Percentiles rank a stretch among this genome's conserved stretches.
Conservation (phyloP, 2,113 vertebrate species). For the Pungitius pungitius region DNA sequence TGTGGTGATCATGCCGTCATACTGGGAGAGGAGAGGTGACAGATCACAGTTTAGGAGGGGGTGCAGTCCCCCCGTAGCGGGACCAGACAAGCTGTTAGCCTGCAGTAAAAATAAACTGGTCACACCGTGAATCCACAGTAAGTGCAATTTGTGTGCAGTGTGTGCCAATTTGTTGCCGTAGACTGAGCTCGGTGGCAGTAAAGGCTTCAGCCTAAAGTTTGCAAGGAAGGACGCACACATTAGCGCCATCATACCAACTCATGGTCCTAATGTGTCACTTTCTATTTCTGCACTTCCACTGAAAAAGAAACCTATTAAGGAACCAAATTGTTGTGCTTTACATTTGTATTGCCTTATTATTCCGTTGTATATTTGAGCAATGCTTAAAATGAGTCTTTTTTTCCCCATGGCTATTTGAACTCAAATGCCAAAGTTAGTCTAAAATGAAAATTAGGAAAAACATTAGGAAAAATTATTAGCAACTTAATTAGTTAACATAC, state of each 20-base stretch:
- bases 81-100: constrained; percentile 76
- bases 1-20: constrained; percentile 70
- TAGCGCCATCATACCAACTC: background rate
- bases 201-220: background rate
- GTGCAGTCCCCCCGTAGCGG: constrained; percentile 60
- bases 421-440: background rate
- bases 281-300: background rate
- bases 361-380: background rate
- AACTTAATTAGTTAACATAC: too few species aligned
- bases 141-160: constrained; percentile 32
- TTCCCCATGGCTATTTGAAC: background rate
- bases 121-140: constrained; percentile 45
- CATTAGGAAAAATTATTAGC: too few species aligned
- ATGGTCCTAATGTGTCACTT: background rate
- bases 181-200: constrained; percentile 10
- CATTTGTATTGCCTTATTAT: background rate
- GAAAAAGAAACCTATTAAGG: background rate
- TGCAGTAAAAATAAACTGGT: constrained; percentile 76
- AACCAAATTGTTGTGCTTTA: background rate
- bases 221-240: background rate
- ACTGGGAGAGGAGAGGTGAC: constrained; percentile 67
- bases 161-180: constrained; percentile 48
- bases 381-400: background rate
- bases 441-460: too few species aligned
- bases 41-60: constrained; percentile 53